Evolutionary conservation across 2,113 vertebrate genomes (phyloP), one percentile per base, ranked within the genome.

Genomic region (Guaruba guarouba): DNA sequence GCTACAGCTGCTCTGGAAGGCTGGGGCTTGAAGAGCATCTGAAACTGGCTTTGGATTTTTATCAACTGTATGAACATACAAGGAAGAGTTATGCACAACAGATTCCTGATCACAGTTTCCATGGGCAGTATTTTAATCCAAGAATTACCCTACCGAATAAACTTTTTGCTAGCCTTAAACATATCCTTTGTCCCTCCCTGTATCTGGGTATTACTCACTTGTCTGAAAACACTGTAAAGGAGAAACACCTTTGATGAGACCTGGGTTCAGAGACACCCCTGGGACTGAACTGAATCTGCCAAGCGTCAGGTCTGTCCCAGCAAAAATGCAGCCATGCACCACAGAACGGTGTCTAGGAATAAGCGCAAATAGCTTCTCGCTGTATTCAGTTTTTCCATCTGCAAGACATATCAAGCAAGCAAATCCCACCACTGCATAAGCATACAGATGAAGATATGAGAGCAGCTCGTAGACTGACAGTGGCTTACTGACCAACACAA

Each of bases 1-100:
- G 59, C 89, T 90, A 92, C 95, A 96, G 95, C 89, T 96, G 93
- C 80, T 91, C 93, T 88, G 88, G 70, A 94, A 90, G 80, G 80
- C 89, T 88, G 73, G 70, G 2, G 61, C 59, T 81, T 69, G 81
- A 88, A 82, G 54, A 81, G 88, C 78, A 93, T 91, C 73, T 93
- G 77, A 96, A 95, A 79, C 67, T 20, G 62, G 43, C 71, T 96
- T 78, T 88, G 86, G 95, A 90, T 78, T 88, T 95, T 93, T 91
- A 85, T 82, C 88, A 90, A 81, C 71, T 20, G 3, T 62, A 89
- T 48, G 86, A 93, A 92, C 79, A 88, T 88, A 94, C 41, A 94
- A 92, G 91, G 85, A 84, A 71, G 48, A 95, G 90, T 90, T 96
- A 95, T 89, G 86, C 82, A 74, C 77, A 82, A 73, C 48, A 79